Evolutionary conservation across 2,797 vertebrate species (phyloP).

Genomic region (Sebastes vulpes): DNA sequence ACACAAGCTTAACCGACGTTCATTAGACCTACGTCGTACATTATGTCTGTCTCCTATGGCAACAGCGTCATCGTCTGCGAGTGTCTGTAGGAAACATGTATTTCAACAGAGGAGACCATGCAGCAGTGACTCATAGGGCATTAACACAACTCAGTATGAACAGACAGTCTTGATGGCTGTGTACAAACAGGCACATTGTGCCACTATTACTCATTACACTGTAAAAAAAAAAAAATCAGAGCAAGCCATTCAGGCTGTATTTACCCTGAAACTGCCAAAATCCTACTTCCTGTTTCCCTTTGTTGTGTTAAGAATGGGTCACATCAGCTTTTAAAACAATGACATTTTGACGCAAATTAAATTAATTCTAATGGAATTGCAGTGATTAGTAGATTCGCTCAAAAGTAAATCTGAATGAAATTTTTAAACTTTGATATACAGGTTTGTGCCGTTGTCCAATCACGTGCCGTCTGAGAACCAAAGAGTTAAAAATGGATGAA

Average conservation of each 20-base stretch:
- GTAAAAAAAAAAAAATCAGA: slow-evolving; percentile 7
- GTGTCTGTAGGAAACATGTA: slow-evolving; percentile 3
- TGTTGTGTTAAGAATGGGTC: neutral
- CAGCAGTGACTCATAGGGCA: slow-evolving; percentile 35
- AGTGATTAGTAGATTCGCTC: neutral
- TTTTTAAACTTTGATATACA: neutral
- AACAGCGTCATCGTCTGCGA: neutral
- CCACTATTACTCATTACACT: slow-evolving; percentile 36
- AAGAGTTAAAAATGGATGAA: neutral
- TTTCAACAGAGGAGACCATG: slow-evolving; percentile 33
- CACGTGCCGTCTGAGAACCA: too few species aligned
- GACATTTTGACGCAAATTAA: neutral
- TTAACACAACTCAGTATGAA: slow-evolving; percentile 27
- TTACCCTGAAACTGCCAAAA: neutral
- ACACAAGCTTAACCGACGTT: neutral
- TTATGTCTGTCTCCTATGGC: neutral
- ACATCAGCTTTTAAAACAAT: neutral
- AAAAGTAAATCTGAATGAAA: neutral
- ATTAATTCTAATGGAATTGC: neutral
- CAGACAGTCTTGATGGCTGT: slow-evolving; percentile 31
- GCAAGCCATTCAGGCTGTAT: neutral
- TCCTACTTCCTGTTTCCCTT: neutral
- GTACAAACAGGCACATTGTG: slow-evolving; percentile 34
- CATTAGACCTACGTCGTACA: neutral
- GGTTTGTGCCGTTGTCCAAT: neutral